Evolutionary conservation across 92 coral and sea anemone species (phyloP), one percentile per base, ranked within the genome.

Genomic region (Porites divaricata): DNA sequence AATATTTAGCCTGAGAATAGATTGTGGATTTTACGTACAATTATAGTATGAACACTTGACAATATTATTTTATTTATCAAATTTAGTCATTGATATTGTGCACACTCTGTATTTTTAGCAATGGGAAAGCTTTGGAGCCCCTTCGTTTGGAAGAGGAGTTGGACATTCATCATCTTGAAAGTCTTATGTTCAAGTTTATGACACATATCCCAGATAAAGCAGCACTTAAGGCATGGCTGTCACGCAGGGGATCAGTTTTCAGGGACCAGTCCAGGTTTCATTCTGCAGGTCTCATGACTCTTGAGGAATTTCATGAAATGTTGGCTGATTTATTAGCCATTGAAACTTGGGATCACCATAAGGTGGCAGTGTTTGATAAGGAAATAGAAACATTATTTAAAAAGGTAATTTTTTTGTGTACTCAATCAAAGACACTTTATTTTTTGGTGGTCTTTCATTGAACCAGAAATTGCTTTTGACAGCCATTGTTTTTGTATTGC

Each of bases 141-240:
- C 68, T 94, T 67, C 96, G 95, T 7, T 86, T 96, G 51, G 98
- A 96, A 69, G 98, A 96, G 51, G 92, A 95, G 57, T 85, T 96
- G 24, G 94, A 95, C 54, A 91, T 96, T 57, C 89, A 86, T 19
- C 93, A 85, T 41, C 93, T 96, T 12, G 94, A 96, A 85, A 88
- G 89, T 68, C 95, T 96, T 4, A 96, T 96, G 98, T 88, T 76
- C 63, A 83, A 94, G 63, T 96, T 96, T 77, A 94, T 90, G 91
- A 87, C 87, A 15, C 98, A 95, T 72, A 54, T 91, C 57, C 94
- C 98, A 8, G 89, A 91, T 84, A 76, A 65, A 67, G 78, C 14
- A 16, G 95, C 93, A 19, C 82, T 94, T 65, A 94, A 89, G 87
- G 67, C 87, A 79, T 94, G 98, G 98, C 87, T 89, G 72, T 70